Evolutionary conservation across 1,140 invertebrate species (phyloP).

Genomic region (Archivesica marissinica): DNA sequence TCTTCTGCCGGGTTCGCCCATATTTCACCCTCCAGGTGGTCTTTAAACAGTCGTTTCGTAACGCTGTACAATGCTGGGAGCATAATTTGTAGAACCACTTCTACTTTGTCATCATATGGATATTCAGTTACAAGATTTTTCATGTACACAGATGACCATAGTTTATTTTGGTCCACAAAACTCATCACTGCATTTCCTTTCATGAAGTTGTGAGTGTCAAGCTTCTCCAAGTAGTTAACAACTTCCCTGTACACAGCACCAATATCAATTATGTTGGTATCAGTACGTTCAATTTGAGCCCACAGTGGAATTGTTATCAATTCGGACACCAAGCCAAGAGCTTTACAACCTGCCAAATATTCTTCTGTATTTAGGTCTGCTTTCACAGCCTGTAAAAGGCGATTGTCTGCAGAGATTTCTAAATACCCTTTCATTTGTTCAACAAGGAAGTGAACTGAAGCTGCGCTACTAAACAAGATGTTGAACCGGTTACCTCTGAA

Average conservation of each 20-base stretch:
- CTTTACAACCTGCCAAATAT: slow-evolving; percentile 25
- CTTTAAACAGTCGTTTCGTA: slow-evolving; percentile 10
- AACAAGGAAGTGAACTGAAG: background rate
- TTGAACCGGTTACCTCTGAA: slow-evolving; percentile 38
- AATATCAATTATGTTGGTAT: slow-evolving; percentile 11
- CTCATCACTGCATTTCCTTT: background rate
- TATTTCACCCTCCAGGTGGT: slow-evolving; percentile 11
- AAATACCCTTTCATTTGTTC: slow-evolving; percentile 16
- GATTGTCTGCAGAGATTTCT: background rate
- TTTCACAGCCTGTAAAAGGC: slow-evolving; percentile 22
- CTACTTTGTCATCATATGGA: background rate
- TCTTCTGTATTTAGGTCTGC: background rate
- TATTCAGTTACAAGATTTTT: background rate
- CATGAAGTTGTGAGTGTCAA: slow-evolving; percentile 4
- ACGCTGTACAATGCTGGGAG: background rate
- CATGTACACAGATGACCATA: background rate
- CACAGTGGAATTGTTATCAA: slow-evolving; percentile 3
- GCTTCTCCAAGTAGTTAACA: background rate
- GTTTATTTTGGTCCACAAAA: background rate
- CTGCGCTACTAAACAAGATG: slow-evolving; percentile 47
- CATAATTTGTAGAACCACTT: background rate
- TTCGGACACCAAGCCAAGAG: slow-evolving; percentile 39
- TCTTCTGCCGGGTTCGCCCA: background rate
- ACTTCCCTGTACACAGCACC: background rate
- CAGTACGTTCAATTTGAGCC: slow-evolving; percentile 17